A percentile compares a stretch with the other conserved stretches of the same genome.
phyloP scores from a whole-genome alignment of 2,888 invertebrate species.

The Agonum fuliginosum region DNA sequence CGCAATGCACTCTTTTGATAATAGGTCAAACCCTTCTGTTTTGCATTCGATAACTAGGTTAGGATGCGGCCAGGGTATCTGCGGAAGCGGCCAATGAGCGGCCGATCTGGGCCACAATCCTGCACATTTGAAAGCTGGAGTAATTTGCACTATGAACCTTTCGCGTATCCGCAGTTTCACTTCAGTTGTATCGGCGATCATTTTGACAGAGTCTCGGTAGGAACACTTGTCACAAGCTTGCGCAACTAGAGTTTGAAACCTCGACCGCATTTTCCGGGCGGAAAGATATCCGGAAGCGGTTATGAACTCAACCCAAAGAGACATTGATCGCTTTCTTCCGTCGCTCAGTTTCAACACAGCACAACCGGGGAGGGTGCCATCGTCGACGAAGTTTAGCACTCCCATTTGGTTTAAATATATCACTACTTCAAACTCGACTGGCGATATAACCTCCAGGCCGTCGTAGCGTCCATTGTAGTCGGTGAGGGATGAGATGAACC shows the following conservation, averaged over 20 bases:
- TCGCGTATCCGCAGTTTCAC: constrained; percentile 92
- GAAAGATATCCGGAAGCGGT: constrained; percentile 96
- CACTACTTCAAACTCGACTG: constrained; percentile 95
- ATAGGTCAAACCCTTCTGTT: constrained; percentile 94
- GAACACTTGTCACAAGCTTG: constrained; percentile 95
- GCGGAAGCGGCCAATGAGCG: constrained; percentile 94
- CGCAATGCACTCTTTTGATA: constrained; percentile 89
- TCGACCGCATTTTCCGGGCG: constrained; percentile 93
- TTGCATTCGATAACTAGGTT: constrained; percentile 94
- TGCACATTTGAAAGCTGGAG: constrained; percentile 94
- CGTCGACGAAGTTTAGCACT: constrained; percentile 97
- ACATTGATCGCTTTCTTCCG: constrained; percentile 97
- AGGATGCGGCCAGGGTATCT: constrained; percentile 94
- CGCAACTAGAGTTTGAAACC: constrained; percentile 92
- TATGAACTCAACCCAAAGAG: constrained; percentile 98
- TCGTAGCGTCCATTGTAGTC: constrained; percentile 94
- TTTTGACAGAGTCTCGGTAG: constrained; percentile 93
- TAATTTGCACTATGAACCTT: constrained; percentile 93
- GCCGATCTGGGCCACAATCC: constrained; percentile 96
- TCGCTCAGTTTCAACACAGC: constrained; percentile 95
- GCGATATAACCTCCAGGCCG: constrained; percentile 94
- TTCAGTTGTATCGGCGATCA: constrained; percentile 95
- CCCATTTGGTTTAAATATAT: constrained; percentile 98
- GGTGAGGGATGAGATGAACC: constrained; percentile 93
- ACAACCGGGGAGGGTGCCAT: constrained; percentile 94